These are phyloP conservation scores for Cynocephalus volans DNA, from an alignment of 2,113 vertebrate species.

Conservation along the genomic window DNA sequence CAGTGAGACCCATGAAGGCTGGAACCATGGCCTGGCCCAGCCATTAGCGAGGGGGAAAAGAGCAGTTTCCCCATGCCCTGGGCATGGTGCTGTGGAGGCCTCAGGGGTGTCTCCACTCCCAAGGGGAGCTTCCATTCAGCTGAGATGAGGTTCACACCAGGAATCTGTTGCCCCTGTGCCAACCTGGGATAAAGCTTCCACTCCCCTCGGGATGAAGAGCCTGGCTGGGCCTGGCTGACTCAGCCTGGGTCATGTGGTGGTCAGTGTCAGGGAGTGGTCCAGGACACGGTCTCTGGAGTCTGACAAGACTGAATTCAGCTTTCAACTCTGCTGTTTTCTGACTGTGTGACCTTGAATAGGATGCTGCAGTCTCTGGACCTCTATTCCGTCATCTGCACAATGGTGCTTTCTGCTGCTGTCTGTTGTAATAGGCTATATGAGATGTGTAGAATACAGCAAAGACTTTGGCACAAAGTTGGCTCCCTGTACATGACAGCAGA, in stretches of 20 bases:
- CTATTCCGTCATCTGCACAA: neutral
- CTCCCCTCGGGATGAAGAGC: neutral
- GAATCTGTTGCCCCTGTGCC: neutral
- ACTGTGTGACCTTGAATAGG: neutral
- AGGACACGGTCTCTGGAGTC: neutral
- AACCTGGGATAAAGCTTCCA: neutral
- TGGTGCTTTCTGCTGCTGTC: neutral
- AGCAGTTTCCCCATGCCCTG: no score
- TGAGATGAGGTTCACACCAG: neutral
- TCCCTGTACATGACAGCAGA: fast-evolving
- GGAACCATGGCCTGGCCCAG: neutral
- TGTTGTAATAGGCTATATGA: neutral
- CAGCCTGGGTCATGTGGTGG: neutral
- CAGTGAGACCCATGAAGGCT: neutral
- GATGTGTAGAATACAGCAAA: neutral
- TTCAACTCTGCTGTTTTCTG: neutral
- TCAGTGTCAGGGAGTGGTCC: neutral
- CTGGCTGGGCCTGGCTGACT: neutral
- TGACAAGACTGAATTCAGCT: neutral
- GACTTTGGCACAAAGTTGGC: neutral
- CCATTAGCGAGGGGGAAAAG: no score
- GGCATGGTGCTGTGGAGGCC: no score
- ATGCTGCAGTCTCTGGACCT: neutral
- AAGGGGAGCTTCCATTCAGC: neutral
- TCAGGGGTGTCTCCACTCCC: neutral